Percentiles rank a stretch among this genome's conserved stretches.
phyloP scores from a whole-genome alignment of 1,140 invertebrate species.

The Proctacanthus coquilletti region DNA sequence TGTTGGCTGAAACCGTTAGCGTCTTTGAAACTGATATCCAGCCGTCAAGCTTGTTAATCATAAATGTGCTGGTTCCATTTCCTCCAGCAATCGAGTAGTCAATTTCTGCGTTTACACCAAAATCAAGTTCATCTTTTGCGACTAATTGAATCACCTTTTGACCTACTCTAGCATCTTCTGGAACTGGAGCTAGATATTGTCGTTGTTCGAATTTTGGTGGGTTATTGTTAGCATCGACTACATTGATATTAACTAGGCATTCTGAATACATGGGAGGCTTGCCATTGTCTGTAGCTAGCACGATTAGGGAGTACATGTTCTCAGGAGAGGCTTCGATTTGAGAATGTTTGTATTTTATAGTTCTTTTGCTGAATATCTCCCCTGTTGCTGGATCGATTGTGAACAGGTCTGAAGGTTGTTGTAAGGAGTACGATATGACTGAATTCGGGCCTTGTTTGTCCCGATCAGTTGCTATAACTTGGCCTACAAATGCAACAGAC shows the following conservation, averaged over 20 bases:
- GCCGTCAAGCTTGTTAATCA: slow-evolving; percentile 55
- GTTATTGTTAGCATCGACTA: slow-evolving; percentile 83
- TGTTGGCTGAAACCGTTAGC: slow-evolving; percentile 35
- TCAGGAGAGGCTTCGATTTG: slow-evolving; percentile 62
- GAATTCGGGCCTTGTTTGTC: slow-evolving; percentile 92
- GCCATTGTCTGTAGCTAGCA: slow-evolving; percentile 82
- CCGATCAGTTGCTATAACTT: slow-evolving; percentile 71
- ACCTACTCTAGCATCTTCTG: slow-evolving; percentile 52
- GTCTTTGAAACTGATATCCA: slow-evolving; percentile 59
- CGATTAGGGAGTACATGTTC: slow-evolving; percentile 70
- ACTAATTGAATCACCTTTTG: slow-evolving; percentile 53
- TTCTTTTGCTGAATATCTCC: slow-evolving; percentile 72
- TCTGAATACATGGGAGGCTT: slow-evolving; percentile 80
- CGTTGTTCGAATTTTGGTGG: slow-evolving; percentile 60
- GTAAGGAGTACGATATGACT: slow-evolving; percentile 76
- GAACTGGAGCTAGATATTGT: slow-evolving; percentile 66
- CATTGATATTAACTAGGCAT: slow-evolving; percentile 67
- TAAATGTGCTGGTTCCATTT: slow-evolving; percentile 66
- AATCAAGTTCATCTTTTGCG: slow-evolving; percentile 63
- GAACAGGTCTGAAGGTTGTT: slow-evolving; percentile 81
- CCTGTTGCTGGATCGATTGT: slow-evolving; percentile 79
- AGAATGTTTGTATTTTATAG: slow-evolving; percentile 66
- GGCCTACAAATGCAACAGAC: slow-evolving; percentile 66
- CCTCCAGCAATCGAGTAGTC: slow-evolving; percentile 60
- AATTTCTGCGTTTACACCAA: slow-evolving; percentile 75